Evolutionary conservation across 1,140 invertebrate genomes (phyloP), one percentile per base, ranked within the genome.

Genomic region (Varroa destructor): DNA sequence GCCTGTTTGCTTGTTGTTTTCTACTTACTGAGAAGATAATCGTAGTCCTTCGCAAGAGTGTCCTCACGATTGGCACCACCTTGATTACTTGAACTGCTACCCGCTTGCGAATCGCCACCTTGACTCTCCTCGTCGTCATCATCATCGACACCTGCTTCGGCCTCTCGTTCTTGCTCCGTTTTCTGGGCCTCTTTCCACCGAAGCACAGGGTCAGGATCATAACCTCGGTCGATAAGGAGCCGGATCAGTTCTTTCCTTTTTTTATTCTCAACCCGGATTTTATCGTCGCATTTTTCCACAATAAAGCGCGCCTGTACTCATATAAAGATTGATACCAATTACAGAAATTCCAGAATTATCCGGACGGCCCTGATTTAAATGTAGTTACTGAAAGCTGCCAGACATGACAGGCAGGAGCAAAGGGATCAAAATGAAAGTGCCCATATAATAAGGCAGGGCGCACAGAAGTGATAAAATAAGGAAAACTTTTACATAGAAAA

Each of bases 201-300:
- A 64, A 89, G 85, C 0, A 98, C 88, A 0, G 97, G 97, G 84
- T 99, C 97, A 3, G 93, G 87, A 72, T 90, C 88, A 79, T 94
- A 99, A 12, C 90, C 89, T 79, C 86, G 82, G 77, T 87, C 86
- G 5, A 90, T 83, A 54, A 99, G 82, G 80, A 94, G 90, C 55
- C 90, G 87, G 71, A 98, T 89, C 83, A 98, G 90, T n/a, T 81
- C 82, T 6, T 84, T 86, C 78, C 93, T 94, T 71, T 90, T 86
- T 79, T 95, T 94, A 79, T 98, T 99, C 91, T 99, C 83, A 74
- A 99, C 87, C 1, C 87, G 84, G 6, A 99, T 80, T 67, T 85
- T 87, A n/a, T 89, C 89, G 75, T 94, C 89, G 77, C 95, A 98
- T 78, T 99, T 99, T 79, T 99, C 95, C 25, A 93, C 76, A 75